Percentiles rank a stretch among this genome's conserved stretches.
phyloP scores from a whole-genome alignment of 2,888 invertebrate species.

The Boloria selene region DNA sequence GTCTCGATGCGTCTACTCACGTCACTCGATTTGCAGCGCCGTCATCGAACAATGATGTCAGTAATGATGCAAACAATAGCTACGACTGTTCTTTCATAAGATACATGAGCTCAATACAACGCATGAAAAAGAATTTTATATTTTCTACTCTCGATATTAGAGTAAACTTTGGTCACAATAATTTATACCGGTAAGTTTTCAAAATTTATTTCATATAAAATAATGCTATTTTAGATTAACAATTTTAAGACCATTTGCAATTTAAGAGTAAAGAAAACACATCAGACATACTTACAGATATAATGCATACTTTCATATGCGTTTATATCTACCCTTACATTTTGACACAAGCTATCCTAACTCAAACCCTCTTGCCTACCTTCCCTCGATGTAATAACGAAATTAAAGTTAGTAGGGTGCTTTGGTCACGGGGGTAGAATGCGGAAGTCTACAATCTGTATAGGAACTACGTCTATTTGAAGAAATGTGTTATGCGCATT shows the following conservation, averaged over 20 bases:
- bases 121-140: slow-evolving; percentile 10
- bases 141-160: not conserved
- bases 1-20: slow-evolving; percentile 32
- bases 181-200: not conserved
- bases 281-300: too few species aligned
- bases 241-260: not conserved
- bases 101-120: not conserved
- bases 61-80: slow-evolving; percentile 20
- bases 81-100: not conserved
- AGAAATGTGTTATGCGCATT: slow-evolving; percentile 9
- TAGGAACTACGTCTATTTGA: slow-evolving; percentile 11
- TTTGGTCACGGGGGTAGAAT: slow-evolving; percentile 50
- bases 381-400: slow-evolving; percentile 68
- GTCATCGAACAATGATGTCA: slow-evolving; percentile 33
- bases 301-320: not conserved
- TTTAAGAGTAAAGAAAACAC: not conserved
- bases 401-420: slow-evolving; percentile 78
- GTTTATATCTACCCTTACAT: slow-evolving; percentile 9
- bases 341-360: slow-evolving; percentile 33
- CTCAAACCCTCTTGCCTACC: slow-evolving; percentile 50
- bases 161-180: not conserved
- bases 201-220: not conserved
- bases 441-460: slow-evolving; percentile 17
- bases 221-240: not conserved
- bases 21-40: slow-evolving; percentile 24